Conservation (phyloP, 2,113 vertebrate genomes). For the Catagonus wagneri region DNA sequence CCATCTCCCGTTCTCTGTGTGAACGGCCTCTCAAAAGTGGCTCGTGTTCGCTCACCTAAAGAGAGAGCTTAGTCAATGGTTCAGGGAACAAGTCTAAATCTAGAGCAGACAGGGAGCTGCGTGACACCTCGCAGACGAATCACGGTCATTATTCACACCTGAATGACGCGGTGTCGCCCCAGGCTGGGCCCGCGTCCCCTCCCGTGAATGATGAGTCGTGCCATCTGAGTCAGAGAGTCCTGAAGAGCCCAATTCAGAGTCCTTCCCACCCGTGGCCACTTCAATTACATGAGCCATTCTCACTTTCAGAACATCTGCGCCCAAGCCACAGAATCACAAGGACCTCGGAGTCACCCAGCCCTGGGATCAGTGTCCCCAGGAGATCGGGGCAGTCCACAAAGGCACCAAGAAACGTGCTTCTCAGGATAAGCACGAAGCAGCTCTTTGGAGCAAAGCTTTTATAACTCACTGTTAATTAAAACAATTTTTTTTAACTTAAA, state of each 20-base stretch:
- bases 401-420: not conserved
- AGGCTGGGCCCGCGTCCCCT: not conserved
- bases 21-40: not conserved
- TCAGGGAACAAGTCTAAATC: not conserved
- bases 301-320: not conserved
- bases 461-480: not conserved
- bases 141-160: constrained; percentile 29
- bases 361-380: not conserved
- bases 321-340: not conserved
- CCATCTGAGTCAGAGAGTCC: constrained; percentile 55
- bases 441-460: not conserved
- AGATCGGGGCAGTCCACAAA: not conserved
- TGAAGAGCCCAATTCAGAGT: constrained; percentile 26
- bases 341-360: not conserved
- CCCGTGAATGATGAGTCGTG: not conserved
- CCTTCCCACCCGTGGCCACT: not conserved
- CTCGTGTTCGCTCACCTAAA: constrained; percentile 4
- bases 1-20: not conserved
- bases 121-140: not conserved
- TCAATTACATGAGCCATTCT: not conserved
- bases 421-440: not conserved
- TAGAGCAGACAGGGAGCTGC: not conserved
- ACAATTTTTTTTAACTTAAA: not conserved
- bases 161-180: not conserved
- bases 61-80: not conserved